These are phyloP conservation scores for Onychostoma macrolepis DNA, from an alignment of 2,113 vertebrate genomes.

Conservation along the genomic window DNA sequence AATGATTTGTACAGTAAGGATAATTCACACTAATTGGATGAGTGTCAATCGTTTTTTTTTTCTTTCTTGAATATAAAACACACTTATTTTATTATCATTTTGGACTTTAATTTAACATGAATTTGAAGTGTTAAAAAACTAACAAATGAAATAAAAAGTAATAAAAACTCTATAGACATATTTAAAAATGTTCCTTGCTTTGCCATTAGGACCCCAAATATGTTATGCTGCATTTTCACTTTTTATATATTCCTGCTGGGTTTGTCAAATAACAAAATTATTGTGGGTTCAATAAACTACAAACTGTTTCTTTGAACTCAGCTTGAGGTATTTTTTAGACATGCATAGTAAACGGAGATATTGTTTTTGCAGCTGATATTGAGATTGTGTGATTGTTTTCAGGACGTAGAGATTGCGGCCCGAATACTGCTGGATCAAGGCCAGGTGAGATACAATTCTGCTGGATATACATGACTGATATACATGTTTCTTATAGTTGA, in stretches of 20 bases:
- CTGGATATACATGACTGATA: neutral
- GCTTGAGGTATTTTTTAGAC: neutral
- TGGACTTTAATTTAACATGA: no score
- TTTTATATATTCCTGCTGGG: neutral
- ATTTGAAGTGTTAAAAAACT: no score
- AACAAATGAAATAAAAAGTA: no score
- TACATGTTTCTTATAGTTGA: neutral
- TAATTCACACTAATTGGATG: neutral
- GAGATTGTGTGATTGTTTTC: neutral
- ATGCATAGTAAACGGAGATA: neutral
- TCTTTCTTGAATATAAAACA: no score
- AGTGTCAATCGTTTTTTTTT: no score
- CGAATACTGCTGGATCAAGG: slow-evolving; percentile 78
- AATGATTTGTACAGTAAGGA: neutral
- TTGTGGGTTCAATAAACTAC: neutral
- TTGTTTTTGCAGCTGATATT: neutral
- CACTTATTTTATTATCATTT: no score
- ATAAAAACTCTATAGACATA: no score
- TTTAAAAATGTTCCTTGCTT: no score
- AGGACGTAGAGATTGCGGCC: slow-evolving; percentile 78
- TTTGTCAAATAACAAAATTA: neutral
- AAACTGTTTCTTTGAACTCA: neutral
- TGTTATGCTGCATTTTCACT: neutral
- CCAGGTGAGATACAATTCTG: slow-evolving; percentile 64
- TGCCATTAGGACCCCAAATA: no score